These are phyloP conservation scores for Metridium senile DNA, from an alignment of 92 coral and sea anemone genomes.

Conservation along the genomic window DNA sequence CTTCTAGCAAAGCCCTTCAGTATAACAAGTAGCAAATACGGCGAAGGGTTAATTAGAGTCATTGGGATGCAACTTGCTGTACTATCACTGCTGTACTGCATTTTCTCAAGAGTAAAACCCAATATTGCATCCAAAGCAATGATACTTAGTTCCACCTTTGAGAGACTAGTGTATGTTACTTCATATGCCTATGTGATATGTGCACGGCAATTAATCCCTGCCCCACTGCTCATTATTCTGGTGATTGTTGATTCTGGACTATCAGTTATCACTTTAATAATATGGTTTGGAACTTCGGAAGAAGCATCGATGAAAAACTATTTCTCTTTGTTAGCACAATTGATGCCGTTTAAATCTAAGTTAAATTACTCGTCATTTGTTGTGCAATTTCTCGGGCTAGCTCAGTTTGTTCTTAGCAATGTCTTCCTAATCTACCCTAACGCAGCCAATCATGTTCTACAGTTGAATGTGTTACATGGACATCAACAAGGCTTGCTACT, in stretches of 20 bases:
- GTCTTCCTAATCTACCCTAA: constrained; percentile 7
- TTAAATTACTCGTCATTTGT: constrained; percentile 17
- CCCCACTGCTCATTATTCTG: background rate
- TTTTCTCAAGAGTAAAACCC: constrained; percentile 22
- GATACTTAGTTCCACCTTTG: constrained; percentile 16
- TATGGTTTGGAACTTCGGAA: constrained; percentile 14
- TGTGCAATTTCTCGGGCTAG: constrained; percentile 19
- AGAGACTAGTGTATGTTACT: constrained; percentile 4
- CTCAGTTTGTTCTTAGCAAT: background rate
- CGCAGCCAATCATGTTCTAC: background rate
- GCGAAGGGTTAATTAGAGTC: constrained; percentile 7
- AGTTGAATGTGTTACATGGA: constrained; percentile 1
- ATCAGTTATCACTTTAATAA: constrained; percentile 3
- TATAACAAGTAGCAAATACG: constrained; percentile 1
- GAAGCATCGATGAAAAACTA: constrained; percentile 15
- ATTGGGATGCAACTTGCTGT: constrained; percentile 15
- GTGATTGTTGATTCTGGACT: constrained; percentile 2
- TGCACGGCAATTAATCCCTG: constrained; percentile 21
- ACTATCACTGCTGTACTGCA: constrained; percentile 15
- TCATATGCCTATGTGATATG: background rate
- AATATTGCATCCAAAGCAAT: constrained; percentile 10
- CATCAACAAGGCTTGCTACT: constrained; percentile 17
- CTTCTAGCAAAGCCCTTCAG: background rate
- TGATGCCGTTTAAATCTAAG: constrained; percentile 6
- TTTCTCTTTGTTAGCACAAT: background rate